Evolutionary conservation across 2,888 invertebrate species (phyloP).

Genomic region (Fabriciana adippe): DNA sequence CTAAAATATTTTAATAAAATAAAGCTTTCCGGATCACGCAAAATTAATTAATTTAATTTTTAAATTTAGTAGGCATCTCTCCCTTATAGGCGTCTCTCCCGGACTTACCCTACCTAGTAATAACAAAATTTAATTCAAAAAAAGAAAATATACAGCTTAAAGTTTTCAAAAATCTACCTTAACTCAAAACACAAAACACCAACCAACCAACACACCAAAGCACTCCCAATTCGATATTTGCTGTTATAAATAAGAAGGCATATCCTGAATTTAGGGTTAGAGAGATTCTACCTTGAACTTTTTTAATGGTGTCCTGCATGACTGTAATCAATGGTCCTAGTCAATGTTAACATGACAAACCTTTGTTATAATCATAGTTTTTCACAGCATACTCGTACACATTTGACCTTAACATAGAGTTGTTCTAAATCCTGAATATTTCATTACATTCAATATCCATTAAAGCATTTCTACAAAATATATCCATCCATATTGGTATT

Average conservation of each 20-base stretch:
- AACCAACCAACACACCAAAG: too few species aligned
- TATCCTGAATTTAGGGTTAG: constrained; percentile 1
- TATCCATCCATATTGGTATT: constrained; percentile 2
- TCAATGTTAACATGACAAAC: constrained; percentile 44
- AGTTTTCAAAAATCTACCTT: background rate
- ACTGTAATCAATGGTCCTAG: constrained; percentile 18
- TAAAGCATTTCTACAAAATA: constrained; percentile 34
- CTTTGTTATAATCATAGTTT: constrained; percentile 53
- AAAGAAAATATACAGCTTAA: too few species aligned
- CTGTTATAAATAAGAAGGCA: background rate
- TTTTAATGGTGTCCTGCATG: constrained; percentile 15
- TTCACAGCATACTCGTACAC: constrained; percentile 34
- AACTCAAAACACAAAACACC: too few species aligned
- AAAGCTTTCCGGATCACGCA: too few species aligned
- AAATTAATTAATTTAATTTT: too few species aligned
- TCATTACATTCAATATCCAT: constrained; percentile 30
- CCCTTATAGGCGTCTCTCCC: too few species aligned
- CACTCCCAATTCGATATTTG: background rate
- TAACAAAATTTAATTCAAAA: too few species aligned
- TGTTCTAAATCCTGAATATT: constrained; percentile 34
- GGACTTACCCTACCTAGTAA: too few species aligned
- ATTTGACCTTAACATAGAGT: constrained; percentile 14
- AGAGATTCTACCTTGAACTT: constrained; percentile 6
- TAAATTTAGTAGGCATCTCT: too few species aligned
- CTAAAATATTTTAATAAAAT: too few species aligned